Conservation (phyloP, 2,113 vertebrate genomes). For the Carettochelys insculpta region DNA sequence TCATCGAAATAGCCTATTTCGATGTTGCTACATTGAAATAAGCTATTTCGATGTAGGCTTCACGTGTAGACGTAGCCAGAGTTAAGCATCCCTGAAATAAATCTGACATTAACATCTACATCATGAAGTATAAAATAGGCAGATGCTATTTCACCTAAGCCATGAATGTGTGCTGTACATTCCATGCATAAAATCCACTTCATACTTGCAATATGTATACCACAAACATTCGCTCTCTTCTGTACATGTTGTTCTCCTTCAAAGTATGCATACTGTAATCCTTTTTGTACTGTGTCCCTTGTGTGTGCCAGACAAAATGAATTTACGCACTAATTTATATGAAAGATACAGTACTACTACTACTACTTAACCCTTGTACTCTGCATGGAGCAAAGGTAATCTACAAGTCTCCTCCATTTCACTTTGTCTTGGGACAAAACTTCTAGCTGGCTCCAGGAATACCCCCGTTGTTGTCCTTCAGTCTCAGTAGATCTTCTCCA, state of each 20-base stretch:
- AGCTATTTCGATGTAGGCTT: too few species aligned
- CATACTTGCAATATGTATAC: not conserved
- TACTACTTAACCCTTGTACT: too few species aligned
- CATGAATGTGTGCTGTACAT: not conserved
- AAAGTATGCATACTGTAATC: fast-evolving
- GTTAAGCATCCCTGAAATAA: not conserved
- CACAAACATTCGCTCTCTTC: not conserved
- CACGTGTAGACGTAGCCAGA: too few species aligned
- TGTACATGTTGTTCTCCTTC: not conserved
- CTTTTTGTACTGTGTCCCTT: not conserved
- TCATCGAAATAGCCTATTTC: too few species aligned
- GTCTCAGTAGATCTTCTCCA: too few species aligned
- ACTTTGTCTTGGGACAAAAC: too few species aligned
- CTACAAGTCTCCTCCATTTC: too few species aligned
- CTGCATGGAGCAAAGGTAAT: too few species aligned
- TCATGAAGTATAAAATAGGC: not conserved
- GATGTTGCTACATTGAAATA: too few species aligned
- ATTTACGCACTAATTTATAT: not conserved
- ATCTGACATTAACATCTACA: not conserved
- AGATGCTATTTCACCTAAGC: not conserved
- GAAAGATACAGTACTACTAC: not conserved
- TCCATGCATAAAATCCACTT: not conserved
- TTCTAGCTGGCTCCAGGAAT: too few species aligned
- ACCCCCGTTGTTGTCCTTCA: too few species aligned
- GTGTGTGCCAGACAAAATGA: not conserved